A percentile compares a stretch with the other conserved stretches of the same genome.
Conservation (phyloP, 2,113 vertebrate species). For the Phyllostomus discolor region DNA sequence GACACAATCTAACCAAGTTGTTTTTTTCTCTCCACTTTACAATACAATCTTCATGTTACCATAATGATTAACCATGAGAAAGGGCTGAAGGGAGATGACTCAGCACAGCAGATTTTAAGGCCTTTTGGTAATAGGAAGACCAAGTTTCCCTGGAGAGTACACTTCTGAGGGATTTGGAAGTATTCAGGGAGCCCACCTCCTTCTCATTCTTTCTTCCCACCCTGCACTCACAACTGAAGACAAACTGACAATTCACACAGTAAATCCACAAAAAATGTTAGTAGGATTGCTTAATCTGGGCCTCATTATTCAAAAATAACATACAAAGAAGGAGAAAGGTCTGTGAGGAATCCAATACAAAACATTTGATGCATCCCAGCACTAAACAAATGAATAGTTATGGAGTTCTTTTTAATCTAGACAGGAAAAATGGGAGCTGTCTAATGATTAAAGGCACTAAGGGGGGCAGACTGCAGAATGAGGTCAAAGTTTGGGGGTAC, state of each 20-base stretch:
- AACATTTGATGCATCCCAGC: background rate
- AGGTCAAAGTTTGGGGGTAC: background rate
- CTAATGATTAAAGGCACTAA: background rate
- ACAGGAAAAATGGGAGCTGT: background rate
- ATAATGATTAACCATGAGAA: background rate
- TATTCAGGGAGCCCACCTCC: background rate
- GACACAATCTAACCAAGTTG: background rate
- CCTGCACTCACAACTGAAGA: background rate
- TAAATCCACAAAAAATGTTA: background rate
- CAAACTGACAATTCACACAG: background rate
- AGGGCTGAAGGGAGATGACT: background rate
- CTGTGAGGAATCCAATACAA: background rate
- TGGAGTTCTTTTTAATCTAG: background rate
- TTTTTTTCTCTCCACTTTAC: background rate
- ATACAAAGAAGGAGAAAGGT: background rate
- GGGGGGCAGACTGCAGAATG: background rate
- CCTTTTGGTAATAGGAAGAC: background rate
- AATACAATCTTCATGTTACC: background rate
- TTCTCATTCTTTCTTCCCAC: background rate
- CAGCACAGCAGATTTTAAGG: background rate
- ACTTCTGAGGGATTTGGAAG: background rate
- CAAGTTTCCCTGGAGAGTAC: background rate
- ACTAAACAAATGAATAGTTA: background rate
- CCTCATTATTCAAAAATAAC: background rate
- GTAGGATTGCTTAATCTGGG: background rate